Evolutionary conservation across 2,797 vertebrate genomes (phyloP).

Genomic region (Dendrocincla fuliginosa): DNA sequence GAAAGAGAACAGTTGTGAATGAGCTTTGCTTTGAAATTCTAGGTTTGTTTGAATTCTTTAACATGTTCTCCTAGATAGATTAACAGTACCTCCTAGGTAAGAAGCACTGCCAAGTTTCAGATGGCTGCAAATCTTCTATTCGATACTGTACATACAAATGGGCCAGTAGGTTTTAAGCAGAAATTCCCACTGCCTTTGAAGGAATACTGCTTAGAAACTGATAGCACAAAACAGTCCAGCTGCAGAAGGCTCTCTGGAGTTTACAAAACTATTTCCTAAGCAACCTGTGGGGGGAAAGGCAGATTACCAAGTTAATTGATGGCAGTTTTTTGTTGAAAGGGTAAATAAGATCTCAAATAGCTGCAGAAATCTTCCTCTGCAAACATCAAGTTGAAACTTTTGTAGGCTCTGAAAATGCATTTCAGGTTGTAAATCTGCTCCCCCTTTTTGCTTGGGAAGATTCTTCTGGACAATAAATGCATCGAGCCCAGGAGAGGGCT

Average conservation of each 20-base stretch:
- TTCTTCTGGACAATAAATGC: constrained; percentile 56
- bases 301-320: background rate
- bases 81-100: background rate
- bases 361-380: background rate
- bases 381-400: background rate
- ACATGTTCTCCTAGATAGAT: background rate
- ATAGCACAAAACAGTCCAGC: constrained; percentile 19
- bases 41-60: background rate
- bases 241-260: constrained; percentile 8
- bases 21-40: background rate
- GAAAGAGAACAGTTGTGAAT: background rate
- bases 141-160: background rate
- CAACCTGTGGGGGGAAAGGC: background rate
- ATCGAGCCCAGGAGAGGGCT: background rate
- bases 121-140: background rate
- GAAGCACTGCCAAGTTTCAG: background rate
- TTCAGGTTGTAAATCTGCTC: constrained; percentile 1
- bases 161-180: background rate
- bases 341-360: background rate
- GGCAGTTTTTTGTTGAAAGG: background rate
- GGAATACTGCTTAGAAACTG: constrained; percentile 27
- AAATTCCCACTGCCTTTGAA: constrained; percentile 17
- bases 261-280: constrained; percentile 45
- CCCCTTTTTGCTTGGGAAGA: constrained; percentile 50
- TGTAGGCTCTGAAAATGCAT: constrained; percentile 14